Evolutionary conservation across 2,113 vertebrate genomes (phyloP).

Genomic region (Myotis yumanensis): DNA sequence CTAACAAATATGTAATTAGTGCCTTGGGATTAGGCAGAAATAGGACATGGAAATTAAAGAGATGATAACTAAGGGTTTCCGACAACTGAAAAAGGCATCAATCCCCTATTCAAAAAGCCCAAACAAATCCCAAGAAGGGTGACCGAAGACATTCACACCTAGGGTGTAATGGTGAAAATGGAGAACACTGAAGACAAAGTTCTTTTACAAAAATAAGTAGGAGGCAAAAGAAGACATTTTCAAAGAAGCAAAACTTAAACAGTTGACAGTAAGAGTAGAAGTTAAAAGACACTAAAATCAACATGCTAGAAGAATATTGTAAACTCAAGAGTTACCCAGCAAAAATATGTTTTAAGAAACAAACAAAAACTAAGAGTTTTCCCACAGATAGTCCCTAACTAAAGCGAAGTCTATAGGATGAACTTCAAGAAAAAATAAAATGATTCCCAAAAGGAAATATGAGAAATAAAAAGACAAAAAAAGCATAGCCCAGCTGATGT

Average conservation of each 20-base stretch:
- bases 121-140: neutral
- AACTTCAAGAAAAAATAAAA: neutral
- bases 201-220: neutral
- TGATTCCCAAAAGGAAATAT: neutral
- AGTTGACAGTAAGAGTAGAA: neutral
- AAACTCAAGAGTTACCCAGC: neutral
- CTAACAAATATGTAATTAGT: neutral
- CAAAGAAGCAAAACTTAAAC: conserved; percentile 2
- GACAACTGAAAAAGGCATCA: neutral
- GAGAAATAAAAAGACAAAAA: neutral
- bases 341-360: neutral
- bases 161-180: neutral
- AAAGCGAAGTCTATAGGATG: neutral
- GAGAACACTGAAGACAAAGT: neutral
- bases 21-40: neutral
- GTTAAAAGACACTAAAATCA: neutral
- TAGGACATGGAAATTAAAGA: neutral
- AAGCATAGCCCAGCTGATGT: no score
- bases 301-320: neutral
- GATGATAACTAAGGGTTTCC: neutral
- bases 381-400: neutral
- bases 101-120: neutral
- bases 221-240: neutral
- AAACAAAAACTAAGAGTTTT: neutral
- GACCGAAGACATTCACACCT: neutral